phyloP scores from a whole-genome alignment of 2,797 vertebrate species.

The Xenentodon cancila region DNA sequence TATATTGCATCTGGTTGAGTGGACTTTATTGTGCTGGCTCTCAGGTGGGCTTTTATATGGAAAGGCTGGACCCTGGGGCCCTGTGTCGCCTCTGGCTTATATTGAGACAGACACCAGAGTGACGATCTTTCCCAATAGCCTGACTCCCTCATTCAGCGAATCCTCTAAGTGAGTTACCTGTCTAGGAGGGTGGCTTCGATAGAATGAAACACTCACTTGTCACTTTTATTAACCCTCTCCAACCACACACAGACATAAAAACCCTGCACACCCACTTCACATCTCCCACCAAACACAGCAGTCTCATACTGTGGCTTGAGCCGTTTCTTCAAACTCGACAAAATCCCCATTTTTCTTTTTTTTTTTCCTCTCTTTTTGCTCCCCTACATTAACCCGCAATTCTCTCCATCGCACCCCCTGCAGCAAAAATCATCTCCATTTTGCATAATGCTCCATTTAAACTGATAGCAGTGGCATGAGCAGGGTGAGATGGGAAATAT shows the following conservation, averaged over 20 bases:
- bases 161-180: slow-evolving; percentile 83
- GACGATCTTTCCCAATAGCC: slow-evolving; percentile 67
- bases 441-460: slow-evolving; percentile 80
- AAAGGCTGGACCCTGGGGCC: slow-evolving; percentile 72
- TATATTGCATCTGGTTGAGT: slow-evolving; percentile 77
- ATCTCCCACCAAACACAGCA: slow-evolving; percentile 41
- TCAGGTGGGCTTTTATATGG: slow-evolving; percentile 77
- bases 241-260: slow-evolving; percentile 8
- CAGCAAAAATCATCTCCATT: slow-evolving; percentile 78
- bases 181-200: slow-evolving; percentile 77
- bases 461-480: slow-evolving; percentile 72
- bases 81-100: slow-evolving; percentile 76
- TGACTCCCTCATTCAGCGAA: slow-evolving; percentile 72
- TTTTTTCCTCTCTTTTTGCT: slow-evolving; percentile 58
- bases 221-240: slow-evolving; percentile 81
- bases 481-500: slow-evolving; percentile 56
- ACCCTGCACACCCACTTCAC: too few relatives aligned
- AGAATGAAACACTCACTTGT: slow-evolving; percentile 84
- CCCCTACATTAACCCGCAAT: slow-evolving; percentile 66
- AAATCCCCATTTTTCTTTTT: slow-evolving; percentile 59
- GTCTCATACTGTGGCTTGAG: slow-evolving; percentile 43
- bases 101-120: slow-evolving; percentile 80
- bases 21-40: slow-evolving; percentile 79
- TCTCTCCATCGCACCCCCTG: slow-evolving; percentile 70
- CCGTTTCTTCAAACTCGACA: slow-evolving; percentile 45